Percentiles rank a stretch among this genome's conserved stretches.
Conservation (phyloP, 2,797 vertebrate genomes). For the Pachyuromys duprasi region DNA sequence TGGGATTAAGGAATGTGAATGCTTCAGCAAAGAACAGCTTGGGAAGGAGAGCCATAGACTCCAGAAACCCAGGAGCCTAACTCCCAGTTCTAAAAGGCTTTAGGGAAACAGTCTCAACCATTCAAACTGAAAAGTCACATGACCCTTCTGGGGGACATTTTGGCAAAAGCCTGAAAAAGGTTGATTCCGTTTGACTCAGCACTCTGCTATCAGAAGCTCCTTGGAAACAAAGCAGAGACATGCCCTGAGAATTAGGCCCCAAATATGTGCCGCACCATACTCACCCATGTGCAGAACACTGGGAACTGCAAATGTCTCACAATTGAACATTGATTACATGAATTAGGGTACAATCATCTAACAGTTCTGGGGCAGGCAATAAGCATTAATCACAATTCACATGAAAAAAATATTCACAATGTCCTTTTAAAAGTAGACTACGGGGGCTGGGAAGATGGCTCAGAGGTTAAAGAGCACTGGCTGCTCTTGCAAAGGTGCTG, state of each 20-base stretch:
- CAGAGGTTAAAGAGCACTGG: no score
- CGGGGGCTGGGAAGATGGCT: no score
- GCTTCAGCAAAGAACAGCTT: not conserved
- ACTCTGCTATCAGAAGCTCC: constrained; percentile 56
- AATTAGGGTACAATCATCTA: not conserved
- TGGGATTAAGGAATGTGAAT: constrained; percentile 19
- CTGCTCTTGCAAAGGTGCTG: no score
- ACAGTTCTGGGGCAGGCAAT: not conserved
- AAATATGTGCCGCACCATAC: not conserved
- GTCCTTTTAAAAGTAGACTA: not conserved
- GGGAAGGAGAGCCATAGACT: constrained; percentile 5
- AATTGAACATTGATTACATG: constrained; percentile 28
- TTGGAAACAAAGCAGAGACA: constrained; percentile 48
- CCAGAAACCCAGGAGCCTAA: constrained; percentile 29
- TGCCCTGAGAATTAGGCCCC: constrained; percentile 27
- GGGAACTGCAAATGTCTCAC: constrained; percentile 39
- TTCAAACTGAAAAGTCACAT: constrained; percentile 34
- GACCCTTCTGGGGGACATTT: constrained; percentile 46
- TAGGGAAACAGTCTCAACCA: constrained; percentile 3
- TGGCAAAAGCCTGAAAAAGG: constrained; percentile 27
- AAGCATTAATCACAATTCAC: constrained; percentile 45
- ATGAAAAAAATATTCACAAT: constrained; percentile 22
- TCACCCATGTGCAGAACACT: constrained; percentile 43
- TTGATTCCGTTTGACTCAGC: not conserved
- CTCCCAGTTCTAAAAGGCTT: not conserved